Evolutionary conservation across 2,113 vertebrate genomes (phyloP), one percentile per base, ranked within the genome.

Genomic region (Tamias sibiricus): DNA sequence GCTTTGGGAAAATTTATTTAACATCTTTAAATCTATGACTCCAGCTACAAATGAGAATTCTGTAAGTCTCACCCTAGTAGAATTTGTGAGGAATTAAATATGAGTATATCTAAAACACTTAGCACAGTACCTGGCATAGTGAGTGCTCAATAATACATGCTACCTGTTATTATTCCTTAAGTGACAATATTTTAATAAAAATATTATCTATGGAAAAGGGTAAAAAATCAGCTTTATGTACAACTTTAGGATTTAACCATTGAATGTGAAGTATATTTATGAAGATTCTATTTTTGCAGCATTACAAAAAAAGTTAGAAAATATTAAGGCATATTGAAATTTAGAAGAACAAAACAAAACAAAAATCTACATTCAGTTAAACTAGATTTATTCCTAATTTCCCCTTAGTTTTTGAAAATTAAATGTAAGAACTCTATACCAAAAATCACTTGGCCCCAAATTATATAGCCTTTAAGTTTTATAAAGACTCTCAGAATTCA

Each of bases 111-210:
- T 71, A 76, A 95, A 88, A 85, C 35, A 95, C 30, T 80, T 90
- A 69, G 40, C 32, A 87, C 1, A 79, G 49, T 62, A 75, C 2
- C 19, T 92, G 68, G 26, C 30, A 92, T 3, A 85, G 2, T 52
- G 94, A 88, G 75, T 37, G 9, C 54, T 87, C 59, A 91, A 35
- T 81, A 87, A 93, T 24, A 62, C 24, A 95, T 59, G 20, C 83
- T 72, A 84, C 19, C 8, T 75, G 54, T 44, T 75, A 77, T 75
- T 87, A 91, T 72, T 90, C 37, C 28, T 88, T 96, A 96, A 85
- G 42, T 52, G 54, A 91, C 22, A 96, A 37, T 68, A 96, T 90
- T 77, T 92, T 94, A 94, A 85, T 87, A n/a, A 59, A 10, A 52
- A 93, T 8, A 30, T 91, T 77, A 79, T 75, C 40, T 95, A 81